phyloP scores from a whole-genome alignment of 2,797 vertebrate genomes.

The Sciaenops ocellatus region DNA sequence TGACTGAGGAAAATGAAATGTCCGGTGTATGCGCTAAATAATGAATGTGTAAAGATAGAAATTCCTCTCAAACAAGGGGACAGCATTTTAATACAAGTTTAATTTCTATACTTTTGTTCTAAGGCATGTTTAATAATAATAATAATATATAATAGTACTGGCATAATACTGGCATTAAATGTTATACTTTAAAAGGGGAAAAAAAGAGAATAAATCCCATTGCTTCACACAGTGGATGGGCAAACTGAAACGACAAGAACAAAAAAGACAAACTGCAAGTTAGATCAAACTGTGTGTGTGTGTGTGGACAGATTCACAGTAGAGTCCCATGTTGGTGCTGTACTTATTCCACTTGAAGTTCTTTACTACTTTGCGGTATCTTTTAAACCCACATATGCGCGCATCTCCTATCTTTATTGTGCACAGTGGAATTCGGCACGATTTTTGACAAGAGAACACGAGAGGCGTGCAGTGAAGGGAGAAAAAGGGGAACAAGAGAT shows the following conservation, averaged over 20 bases:
- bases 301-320: constrained; percentile 1
- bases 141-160: constrained; percentile 24
- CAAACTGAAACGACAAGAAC: constrained; percentile 25
- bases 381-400: constrained; percentile 44
- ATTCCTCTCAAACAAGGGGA: background rate
- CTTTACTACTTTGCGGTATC: constrained; percentile 20
- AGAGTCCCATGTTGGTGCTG: constrained; percentile 18
- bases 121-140: constrained; percentile 7
- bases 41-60: constrained; percentile 43
- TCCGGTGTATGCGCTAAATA: constrained; percentile 33
- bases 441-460: constrained; percentile 37
- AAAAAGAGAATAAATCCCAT: background rate
- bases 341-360: constrained; percentile 49
- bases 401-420: constrained; percentile 32
- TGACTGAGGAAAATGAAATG: constrained; percentile 54
- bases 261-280: constrained; percentile 15
- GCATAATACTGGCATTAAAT: constrained; percentile 13
- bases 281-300: constrained; percentile 15
- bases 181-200: background rate
- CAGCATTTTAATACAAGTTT: constrained; percentile 23
- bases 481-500: constrained; percentile 47
- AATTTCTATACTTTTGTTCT: background rate
- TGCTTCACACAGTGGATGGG: background rate
- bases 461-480: constrained; percentile 2
- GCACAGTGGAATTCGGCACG: constrained; percentile 7